A percentile compares a stretch with the other conserved stretches of the same genome.
These are phyloP conservation scores for Halictus rubicundus DNA, from an alignment of 1,140 invertebrate species.

Conservation along the genomic window DNA sequence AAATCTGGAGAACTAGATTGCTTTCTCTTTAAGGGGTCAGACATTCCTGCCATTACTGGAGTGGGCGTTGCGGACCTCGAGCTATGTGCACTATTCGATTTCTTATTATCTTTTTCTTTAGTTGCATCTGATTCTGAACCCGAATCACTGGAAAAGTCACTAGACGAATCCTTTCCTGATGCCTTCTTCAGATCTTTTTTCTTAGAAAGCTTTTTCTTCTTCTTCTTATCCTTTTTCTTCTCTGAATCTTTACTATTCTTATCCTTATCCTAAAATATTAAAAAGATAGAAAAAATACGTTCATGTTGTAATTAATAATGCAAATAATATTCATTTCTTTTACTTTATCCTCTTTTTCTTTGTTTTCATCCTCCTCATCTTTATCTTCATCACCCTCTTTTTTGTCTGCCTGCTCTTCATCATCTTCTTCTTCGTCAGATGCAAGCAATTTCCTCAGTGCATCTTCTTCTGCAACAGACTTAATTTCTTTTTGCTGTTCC, in stretches of 20 bases:
- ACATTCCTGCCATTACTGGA: slow-evolving; percentile 51
- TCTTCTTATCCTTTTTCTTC: slow-evolving; percentile 76
- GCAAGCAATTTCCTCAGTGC: slow-evolving; percentile 92
- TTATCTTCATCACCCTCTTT: slow-evolving; percentile 83
- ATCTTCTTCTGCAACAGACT: slow-evolving; percentile 94
- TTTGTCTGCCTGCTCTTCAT: slow-evolving; percentile 86
- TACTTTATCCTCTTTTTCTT: slow-evolving; percentile 84
- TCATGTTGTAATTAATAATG: background rate
- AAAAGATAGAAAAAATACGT: background rate
- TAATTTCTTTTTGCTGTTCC: slow-evolving; percentile 87
- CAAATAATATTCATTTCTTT: background rate
- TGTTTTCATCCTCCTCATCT: slow-evolving; percentile 84
- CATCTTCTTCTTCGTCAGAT: slow-evolving; percentile 94
- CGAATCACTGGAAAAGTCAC: slow-evolving; percentile 88
- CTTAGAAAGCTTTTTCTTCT: slow-evolving; percentile 74
- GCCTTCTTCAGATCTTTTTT: slow-evolving; percentile 73
- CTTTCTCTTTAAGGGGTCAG: slow-evolving; percentile 78
- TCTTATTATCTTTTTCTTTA: slow-evolving; percentile 80
- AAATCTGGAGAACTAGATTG: slow-evolving; percentile 80
- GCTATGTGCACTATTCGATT: slow-evolving; percentile 80
- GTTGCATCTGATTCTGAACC: slow-evolving; percentile 85
- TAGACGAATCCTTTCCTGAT: slow-evolving; percentile 82
- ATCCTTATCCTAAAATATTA: slow-evolving; percentile 73
- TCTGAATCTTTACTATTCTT: slow-evolving; percentile 70
- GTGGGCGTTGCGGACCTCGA: slow-evolving; percentile 86